A percentile compares a stretch with the other conserved stretches of the same genome.
Evolutionary conservation across 1,140 invertebrate genomes (phyloP).

Genomic region (Drosophila watanabei): DNA sequence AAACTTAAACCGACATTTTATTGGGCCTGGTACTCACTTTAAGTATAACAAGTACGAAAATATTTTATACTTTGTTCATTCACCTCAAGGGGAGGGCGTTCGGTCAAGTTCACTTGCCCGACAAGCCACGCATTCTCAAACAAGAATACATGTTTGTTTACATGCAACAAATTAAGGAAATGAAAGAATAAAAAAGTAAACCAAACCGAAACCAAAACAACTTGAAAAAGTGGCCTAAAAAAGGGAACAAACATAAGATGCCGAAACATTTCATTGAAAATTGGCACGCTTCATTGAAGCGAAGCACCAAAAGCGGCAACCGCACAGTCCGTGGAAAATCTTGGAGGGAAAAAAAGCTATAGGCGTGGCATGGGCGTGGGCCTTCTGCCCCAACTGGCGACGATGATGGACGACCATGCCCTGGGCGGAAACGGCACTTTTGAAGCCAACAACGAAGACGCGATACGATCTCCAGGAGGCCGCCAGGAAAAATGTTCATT

Average conservation of each 20-base stretch:
- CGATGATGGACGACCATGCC: constrained; percentile 72
- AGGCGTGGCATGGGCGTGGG: constrained; percentile 51
- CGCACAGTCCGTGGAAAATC: constrained; percentile 13
- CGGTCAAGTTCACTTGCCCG: constrained; percentile 35
- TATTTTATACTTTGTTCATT: constrained; percentile 17
- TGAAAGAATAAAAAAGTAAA: constrained; percentile 21
- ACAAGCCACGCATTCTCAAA: constrained; percentile 30
- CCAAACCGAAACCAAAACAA: constrained; percentile 24
- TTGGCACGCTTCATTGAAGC: constrained; percentile 81
- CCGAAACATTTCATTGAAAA: constrained; percentile 80
- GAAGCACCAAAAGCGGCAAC: constrained; percentile 39
- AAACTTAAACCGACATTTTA: constrained; percentile 41
- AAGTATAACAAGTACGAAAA: constrained; percentile 7
- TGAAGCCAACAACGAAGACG: constrained; percentile 36
- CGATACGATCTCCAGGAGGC: constrained; percentile 3
- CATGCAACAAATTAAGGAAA: constrained; percentile 50
- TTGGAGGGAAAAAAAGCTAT: neutral
- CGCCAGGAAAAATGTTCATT: constrained; percentile 58
- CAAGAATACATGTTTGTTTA: constrained; percentile 31
- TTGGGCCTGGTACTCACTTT: constrained; percentile 18
- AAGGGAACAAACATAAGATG: constrained; percentile 57
- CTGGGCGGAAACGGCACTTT: constrained; percentile 59
- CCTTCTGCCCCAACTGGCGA: constrained; percentile 17
- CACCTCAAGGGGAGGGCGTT: constrained; percentile 26
- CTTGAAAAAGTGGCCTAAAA: constrained; percentile 22